Evolutionary conservation across 2,797 vertebrate species (phyloP).

Genomic region (Petrocephalus sullivani): DNA sequence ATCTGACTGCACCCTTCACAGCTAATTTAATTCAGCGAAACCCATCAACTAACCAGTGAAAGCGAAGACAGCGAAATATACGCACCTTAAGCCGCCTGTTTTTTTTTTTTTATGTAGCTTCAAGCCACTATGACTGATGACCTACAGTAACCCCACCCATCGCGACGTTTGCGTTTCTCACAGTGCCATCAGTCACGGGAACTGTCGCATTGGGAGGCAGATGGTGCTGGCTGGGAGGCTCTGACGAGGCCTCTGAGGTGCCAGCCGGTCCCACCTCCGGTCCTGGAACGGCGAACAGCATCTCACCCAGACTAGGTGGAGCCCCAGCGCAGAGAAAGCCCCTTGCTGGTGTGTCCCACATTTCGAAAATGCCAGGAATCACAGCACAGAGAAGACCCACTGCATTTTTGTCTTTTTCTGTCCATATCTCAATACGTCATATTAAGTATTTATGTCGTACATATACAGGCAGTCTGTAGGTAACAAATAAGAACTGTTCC

Average conservation of each 20-base stretch:
- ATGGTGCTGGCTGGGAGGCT: neutral
- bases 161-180: neutral
- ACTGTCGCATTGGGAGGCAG: neutral
- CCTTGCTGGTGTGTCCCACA: neutral
- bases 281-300: neutral
- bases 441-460: neutral
- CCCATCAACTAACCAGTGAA: neutral
- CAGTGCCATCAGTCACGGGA: neutral
- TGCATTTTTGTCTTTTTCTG: neutral
- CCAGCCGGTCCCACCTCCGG: neutral
- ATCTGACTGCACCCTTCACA: neutral
- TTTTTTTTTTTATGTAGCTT: neutral
- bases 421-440: neutral
- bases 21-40: neutral
- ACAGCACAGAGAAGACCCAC: neutral
- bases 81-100: neutral
- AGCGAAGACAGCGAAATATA: neutral
- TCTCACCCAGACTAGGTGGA: neutral
- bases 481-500: neutral
- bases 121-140: neutral
- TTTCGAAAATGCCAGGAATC: neutral
- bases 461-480: neutral
- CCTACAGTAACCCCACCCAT: neutral
- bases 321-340: neutral
- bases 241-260: neutral